These are phyloP conservation scores for Somateria mollissima DNA, from an alignment of 2,797 vertebrate species.

Conservation along the genomic window DNA sequence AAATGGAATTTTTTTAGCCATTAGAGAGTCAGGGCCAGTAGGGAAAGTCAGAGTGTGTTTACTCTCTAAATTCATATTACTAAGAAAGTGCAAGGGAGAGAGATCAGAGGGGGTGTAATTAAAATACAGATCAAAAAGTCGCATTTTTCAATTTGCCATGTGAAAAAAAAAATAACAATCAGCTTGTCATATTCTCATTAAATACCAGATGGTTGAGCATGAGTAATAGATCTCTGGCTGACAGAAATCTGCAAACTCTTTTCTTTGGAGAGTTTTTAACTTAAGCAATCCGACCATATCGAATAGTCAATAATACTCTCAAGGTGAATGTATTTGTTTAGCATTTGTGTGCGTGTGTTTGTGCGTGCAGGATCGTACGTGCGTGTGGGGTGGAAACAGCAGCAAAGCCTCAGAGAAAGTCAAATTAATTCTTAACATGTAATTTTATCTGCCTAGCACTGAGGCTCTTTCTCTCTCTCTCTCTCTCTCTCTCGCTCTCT, in stretches of 20 bases:
- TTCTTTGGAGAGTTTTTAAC: constrained; percentile 76
- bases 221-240: constrained; percentile 81
- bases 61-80: constrained; percentile 30
- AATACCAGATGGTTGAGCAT: constrained; percentile 83
- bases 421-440: constrained; percentile 35
- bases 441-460: constrained; percentile 6
- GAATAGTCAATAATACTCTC: constrained; percentile 51
- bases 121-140: constrained; percentile 82
- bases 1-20: neutral
- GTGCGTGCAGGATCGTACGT: neutral
- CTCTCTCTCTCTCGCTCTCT: neutral
- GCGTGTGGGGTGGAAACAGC: neutral
- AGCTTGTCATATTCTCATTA: constrained; percentile 83
- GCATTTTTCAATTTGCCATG: constrained; percentile 80
- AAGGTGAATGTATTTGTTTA: constrained; percentile 67
- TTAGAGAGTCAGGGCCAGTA: constrained; percentile 19
- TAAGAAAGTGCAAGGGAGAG: constrained; percentile 71
- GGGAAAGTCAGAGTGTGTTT: constrained; percentile 63
- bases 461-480: neutral
- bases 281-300: constrained; percentile 58
- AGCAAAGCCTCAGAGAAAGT: constrained; percentile 20
- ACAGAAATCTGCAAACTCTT: constrained; percentile 79
- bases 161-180: constrained; percentile 80
- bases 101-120: constrained; percentile 78
- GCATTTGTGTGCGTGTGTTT: constrained; percentile 18